Percentiles rank a stretch among this genome's conserved stretches.
These are phyloP conservation scores for Rhabdophis nuchalis DNA, from an alignment of 2,797 vertebrate genomes.

Conservation along the genomic window DNA sequence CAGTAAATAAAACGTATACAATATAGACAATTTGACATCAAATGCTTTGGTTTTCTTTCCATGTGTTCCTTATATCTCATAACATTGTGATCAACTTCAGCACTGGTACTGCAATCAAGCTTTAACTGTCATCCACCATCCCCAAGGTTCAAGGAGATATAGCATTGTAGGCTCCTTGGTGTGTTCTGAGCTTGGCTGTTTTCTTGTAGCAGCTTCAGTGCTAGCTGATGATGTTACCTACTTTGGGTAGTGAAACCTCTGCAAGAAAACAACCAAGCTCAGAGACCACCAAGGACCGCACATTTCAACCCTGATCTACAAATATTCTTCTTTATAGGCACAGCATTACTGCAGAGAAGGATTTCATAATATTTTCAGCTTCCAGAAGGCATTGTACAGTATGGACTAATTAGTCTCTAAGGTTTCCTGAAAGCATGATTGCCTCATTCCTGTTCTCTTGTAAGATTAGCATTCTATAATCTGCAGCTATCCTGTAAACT, in stretches of 20 bases:
- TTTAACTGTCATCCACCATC: neutral
- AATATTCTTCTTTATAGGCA: neutral
- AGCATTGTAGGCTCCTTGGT: neutral
- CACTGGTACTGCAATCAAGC: neutral
- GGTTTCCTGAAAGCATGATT: neutral
- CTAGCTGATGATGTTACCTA: neutral
- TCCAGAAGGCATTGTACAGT: neutral
- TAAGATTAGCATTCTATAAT: neutral
- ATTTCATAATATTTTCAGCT: neutral
- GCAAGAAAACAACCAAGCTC: neutral
- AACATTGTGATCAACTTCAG: neutral
- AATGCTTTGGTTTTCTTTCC: constrained; percentile 10
- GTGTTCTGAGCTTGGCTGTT: neutral
- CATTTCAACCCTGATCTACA: neutral
- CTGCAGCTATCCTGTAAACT: constrained; percentile 13
- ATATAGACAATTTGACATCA: constrained; percentile 19
- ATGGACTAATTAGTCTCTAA: neutral
- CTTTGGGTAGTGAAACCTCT: neutral
- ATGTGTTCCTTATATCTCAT: constrained; percentile 13
- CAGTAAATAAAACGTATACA: neutral
- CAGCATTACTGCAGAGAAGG: neutral
- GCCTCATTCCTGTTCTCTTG: neutral
- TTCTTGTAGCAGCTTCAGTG: neutral
- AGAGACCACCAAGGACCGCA: neutral
- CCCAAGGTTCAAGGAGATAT: constrained; percentile 25